These are phyloP conservation scores for Cinara cedri DNA, from an alignment of 2,888 invertebrate species.

Conservation along the genomic window DNA sequence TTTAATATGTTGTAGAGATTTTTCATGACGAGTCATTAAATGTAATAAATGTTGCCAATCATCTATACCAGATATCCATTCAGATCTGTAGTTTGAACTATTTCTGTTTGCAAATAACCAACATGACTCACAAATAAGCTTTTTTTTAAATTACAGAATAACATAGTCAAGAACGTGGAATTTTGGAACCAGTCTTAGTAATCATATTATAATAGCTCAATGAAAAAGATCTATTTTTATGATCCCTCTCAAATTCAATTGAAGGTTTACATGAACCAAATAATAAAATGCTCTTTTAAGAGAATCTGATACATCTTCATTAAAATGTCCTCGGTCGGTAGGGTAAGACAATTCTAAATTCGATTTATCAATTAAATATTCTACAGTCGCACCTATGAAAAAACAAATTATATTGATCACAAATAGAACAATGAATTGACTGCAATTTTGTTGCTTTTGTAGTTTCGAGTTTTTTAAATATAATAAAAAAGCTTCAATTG, in stretches of 20 bases:
- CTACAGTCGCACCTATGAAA: too few species aligned
- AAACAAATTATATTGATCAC: too few species aligned
- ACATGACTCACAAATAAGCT: conserved; percentile 19
- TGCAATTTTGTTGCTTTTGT: too few species aligned
- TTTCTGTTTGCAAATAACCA: conserved; percentile 8
- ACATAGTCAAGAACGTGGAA: conserved; percentile 16
- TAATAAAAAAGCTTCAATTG: too few species aligned
- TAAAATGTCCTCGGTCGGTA: background rate
- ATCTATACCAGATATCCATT: conserved; percentile 5
- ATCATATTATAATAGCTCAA: conserved; percentile 1
- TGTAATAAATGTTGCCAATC: conserved; percentile 21
- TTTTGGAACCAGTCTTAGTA: background rate
- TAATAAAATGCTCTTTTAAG: conserved; percentile 19
- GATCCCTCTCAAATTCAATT: conserved; percentile 24
- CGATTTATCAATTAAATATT: background rate
- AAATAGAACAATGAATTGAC: too few species aligned
- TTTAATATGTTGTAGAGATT: conserved; percentile 9
- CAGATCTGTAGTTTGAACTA: background rate
- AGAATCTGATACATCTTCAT: background rate
- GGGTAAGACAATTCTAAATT: background rate
- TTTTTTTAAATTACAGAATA: conserved; percentile 10
- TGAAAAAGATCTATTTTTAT: conserved; percentile 17
- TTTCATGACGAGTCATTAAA: conserved; percentile 10
- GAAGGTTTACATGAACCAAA: conserved; percentile 12
- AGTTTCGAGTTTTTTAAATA: too few species aligned